Base-by-base conservation (phyloP, 2,888 invertebrate genomes). In the Parthenolecanium corni region DNA sequence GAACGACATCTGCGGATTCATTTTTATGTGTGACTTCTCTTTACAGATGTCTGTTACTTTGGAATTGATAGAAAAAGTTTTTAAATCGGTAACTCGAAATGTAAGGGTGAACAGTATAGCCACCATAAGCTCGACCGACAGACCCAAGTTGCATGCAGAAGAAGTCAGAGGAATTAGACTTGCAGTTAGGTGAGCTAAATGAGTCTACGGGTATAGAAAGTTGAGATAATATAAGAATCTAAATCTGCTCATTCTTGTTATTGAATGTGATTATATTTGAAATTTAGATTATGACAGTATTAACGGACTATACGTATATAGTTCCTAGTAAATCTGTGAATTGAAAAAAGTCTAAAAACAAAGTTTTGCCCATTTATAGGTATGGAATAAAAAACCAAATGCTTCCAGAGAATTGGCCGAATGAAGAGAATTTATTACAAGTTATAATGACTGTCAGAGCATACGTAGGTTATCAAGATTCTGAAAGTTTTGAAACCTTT, bases 371-470 rank as follows among this genome's bases (percentile, higher is more conserved):
- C 4, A 14, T 9, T 44, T 14, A 16, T 44, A 53, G 53, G 21
- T 54, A 40, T 23, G 54, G 23, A 4, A 42, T 31, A 12, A 38
- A 42, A 54, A 54, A 54, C 16, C 54, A 54, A 6, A n/a, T 24
- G 6, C 23, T 54, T 6, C 54, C 38, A 42, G 40, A 54, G 4
- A 54, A 24, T 24, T 40, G 23, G 2, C 16, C 54, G 1, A 61
- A 61, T 21, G 61, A 51, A 40, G 61, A 51, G 38, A 61, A 61
- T 51, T 38, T 61, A 40, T 16, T 49, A 2, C 47, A 61, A 51
- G 14, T 61, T 9, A 12, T 61, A 25, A 61, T 49, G 38, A 49
- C 38, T 18, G 21, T 61, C 16, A 25, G 38, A 11, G 31, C 25
- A 49, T n/a, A 51, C 24, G 20, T 25, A 11, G 51, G 61, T n/a